phyloP scores from a whole-genome alignment of 2,113 vertebrate species.

The Tupaia chinensis region DNA sequence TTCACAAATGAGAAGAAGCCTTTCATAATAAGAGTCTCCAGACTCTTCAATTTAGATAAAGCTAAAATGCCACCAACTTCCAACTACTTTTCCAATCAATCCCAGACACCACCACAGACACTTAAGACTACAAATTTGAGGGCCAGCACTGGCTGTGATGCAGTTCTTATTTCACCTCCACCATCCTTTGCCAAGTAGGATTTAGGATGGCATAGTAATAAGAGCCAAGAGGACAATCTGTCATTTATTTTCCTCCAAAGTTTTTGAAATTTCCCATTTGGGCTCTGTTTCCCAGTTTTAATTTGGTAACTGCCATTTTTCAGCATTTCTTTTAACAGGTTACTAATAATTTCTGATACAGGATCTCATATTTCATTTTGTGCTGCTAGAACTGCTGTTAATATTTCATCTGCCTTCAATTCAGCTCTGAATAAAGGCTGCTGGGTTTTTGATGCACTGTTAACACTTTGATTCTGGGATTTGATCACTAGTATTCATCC shows the following conservation, averaged over 20 bases:
- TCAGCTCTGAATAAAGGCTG: constrained; percentile 72
- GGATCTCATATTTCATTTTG: constrained; percentile 88
- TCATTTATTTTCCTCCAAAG: constrained; percentile 86
- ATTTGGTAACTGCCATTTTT: constrained; percentile 88
- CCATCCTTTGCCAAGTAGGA: constrained; percentile 78
- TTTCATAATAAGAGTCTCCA: constrained; percentile 74
- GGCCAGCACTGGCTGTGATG: constrained; percentile 78
- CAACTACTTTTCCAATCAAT: constrained; percentile 73
- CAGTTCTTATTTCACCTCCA: constrained; percentile 81
- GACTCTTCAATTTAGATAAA: constrained; percentile 81
- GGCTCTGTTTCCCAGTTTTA: constrained; percentile 88
- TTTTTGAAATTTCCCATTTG: constrained; percentile 89
- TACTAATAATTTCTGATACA: constrained; percentile 89
- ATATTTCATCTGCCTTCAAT: constrained; percentile 89
- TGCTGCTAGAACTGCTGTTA: constrained; percentile 86
- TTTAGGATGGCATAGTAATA: constrained; percentile 85
- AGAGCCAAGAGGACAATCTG: constrained; percentile 86
- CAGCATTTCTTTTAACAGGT: constrained; percentile 88
- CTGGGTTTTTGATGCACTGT: constrained; percentile 70
- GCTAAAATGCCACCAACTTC: constrained; percentile 79
- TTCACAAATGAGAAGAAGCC: constrained; percentile 80
- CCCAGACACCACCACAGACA: constrained; percentile 79
- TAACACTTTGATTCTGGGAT: constrained; percentile 78
- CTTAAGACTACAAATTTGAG: constrained; percentile 82
- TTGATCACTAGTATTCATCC: constrained; percentile 69